Percentiles rank a stretch among this genome's conserved stretches.
Evolutionary conservation across 53 echinoderm and acorn worm genomes (phyloP).

Genomic region (Echinarachnius parma): DNA sequence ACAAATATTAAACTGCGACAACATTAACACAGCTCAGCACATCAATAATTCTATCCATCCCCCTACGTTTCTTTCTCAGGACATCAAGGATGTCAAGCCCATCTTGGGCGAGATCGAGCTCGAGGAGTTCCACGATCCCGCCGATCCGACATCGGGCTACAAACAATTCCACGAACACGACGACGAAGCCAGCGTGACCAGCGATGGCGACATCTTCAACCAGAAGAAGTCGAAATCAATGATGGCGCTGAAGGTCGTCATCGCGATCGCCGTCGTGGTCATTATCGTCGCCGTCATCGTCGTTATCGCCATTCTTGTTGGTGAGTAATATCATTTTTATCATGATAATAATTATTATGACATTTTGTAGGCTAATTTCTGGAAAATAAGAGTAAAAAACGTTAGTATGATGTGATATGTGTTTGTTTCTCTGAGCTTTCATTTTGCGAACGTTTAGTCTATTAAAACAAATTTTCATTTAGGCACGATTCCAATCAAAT

Average conservation of each 20-base stretch:
- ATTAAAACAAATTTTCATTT: too few species aligned
- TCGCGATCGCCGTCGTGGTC: constrained; percentile 10
- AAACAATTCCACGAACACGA: neutral
- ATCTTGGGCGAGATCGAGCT: constrained; percentile 2
- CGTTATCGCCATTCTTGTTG: constrained; percentile 14
- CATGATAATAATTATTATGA: too few species aligned
- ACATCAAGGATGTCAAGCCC: constrained; percentile 22
- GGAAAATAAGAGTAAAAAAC: too few species aligned
- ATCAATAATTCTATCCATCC: neutral
- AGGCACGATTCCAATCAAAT: too few species aligned
- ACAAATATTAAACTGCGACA: too few species aligned
- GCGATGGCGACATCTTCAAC: constrained; percentile 6
- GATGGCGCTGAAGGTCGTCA: neutral
- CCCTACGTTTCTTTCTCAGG: neutral
- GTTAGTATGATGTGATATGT: too few species aligned
- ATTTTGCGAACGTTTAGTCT: too few species aligned
- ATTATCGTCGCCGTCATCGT: constrained; percentile 14
- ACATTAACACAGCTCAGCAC: too few species aligned
- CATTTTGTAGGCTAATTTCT: too few species aligned
- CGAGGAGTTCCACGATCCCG: constrained; percentile 1
- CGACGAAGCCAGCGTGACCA: neutral
- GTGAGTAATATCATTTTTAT: too few species aligned
- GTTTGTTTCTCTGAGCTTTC: too few species aligned
- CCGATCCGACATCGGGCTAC: neutral
- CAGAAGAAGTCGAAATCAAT: neutral